Evolutionary conservation across 2,888 invertebrate species (phyloP).

Genomic region (Dione juno): DNA sequence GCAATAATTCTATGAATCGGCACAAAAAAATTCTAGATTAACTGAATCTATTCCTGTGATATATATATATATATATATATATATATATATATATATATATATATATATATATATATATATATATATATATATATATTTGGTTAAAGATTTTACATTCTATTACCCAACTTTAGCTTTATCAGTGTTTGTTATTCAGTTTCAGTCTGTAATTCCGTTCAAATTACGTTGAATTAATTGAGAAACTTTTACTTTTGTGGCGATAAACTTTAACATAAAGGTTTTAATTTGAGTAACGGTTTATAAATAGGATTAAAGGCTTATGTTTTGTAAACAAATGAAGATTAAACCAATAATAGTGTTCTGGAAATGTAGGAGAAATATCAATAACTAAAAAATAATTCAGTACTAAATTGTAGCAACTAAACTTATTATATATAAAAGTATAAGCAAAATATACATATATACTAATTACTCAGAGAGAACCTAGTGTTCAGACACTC

Average conservation of each 20-base stretch:
- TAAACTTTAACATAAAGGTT: slow-evolving; percentile 10
- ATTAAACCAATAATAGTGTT: background rate
- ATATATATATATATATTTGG: background rate
- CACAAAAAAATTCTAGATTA: too few relatives aligned
- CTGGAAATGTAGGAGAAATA: background rate
- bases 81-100: too few relatives aligned
- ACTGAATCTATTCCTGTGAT: too few relatives aligned
- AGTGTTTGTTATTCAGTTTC: slow-evolving; percentile 9
- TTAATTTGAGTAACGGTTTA: background rate
- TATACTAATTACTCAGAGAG: too few relatives aligned
- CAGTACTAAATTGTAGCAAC: background rate
- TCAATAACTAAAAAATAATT: background rate
- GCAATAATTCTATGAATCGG: too few relatives aligned
- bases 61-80: too few relatives aligned
- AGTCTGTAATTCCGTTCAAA: slow-evolving; percentile 8
- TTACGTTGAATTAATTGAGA: slow-evolving; percentile 13
- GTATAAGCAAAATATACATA: too few relatives aligned
- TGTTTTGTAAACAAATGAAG: background rate
- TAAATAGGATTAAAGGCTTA: background rate
- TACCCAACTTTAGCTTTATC: background rate
- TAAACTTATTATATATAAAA: too few relatives aligned
- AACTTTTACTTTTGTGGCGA: slow-evolving; percentile 12
- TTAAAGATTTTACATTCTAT: background rate
- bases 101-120: too few relatives aligned
- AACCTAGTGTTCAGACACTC: too few relatives aligned